Conservation (phyloP, 2,888 invertebrate genomes). For the Eupithecia insigniata region DNA sequence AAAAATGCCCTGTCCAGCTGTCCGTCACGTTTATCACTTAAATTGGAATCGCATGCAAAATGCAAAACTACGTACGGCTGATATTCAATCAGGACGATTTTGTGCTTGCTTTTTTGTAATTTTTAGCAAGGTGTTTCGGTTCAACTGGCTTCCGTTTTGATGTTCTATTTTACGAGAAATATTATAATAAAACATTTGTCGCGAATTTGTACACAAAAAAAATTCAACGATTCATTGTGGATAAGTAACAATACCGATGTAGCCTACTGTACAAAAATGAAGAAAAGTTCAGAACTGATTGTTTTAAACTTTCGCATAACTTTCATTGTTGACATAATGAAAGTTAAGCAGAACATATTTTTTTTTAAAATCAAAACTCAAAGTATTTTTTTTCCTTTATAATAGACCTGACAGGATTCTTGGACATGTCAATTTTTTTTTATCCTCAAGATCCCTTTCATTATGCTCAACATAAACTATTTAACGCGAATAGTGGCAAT, state of each 20-base stretch:
- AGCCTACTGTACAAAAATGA: background rate
- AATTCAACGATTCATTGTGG: too few species aligned
- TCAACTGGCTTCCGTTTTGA: background rate
- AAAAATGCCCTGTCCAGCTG: background rate
- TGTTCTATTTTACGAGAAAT: background rate
- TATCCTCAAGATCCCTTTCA: background rate
- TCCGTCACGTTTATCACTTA: slow-evolving; percentile 17
- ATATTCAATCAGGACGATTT: slow-evolving; percentile 4
- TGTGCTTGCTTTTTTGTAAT: slow-evolving; percentile 6
- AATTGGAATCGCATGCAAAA: slow-evolving; percentile 13
- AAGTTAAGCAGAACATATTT: background rate
- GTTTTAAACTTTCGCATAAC: background rate
- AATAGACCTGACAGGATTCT: too few species aligned
- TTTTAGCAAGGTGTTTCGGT: slow-evolving; percentile 9
- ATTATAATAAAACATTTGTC: background rate
- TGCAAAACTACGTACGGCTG: slow-evolving; percentile 9
- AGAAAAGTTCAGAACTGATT: background rate
- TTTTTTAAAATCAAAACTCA: background rate
- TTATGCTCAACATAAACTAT: background rate
- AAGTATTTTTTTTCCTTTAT: background rate
- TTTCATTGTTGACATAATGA: background rate
- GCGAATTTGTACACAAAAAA: background rate
- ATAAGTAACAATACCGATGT: background rate
- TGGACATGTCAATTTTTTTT: too few species aligned
- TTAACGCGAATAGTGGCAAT: slow-evolving; percentile 18